These are phyloP conservation scores for Wasmannia auropunctata DNA, from an alignment of 1,140 invertebrate species.

Conservation along the genomic window DNA sequence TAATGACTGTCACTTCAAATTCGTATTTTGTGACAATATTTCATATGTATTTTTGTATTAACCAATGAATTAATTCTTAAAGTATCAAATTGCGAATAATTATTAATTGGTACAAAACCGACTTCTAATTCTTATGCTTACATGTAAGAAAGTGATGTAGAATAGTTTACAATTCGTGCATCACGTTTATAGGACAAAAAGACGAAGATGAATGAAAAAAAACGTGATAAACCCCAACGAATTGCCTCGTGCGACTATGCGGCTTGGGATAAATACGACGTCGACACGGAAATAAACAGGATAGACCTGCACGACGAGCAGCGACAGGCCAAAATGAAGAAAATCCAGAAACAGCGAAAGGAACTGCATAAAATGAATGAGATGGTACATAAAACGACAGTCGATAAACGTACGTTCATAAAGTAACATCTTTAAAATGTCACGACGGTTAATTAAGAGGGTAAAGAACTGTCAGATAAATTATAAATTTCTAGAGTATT, in stretches of 20 bases:
- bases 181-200: constrained; percentile 29
- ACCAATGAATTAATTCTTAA: not conserved
- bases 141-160: not conserved
- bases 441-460: not conserved
- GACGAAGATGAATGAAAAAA: not conserved
- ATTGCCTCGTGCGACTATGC: constrained; percentile 87
- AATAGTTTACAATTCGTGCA: not conserved
- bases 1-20: not conserved
- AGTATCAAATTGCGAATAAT: not conserved
- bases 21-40: not conserved
- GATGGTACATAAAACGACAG: constrained; percentile 70
- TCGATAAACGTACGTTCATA: constrained; percentile 73
- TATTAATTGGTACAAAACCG: not conserved
- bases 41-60: not conserved
- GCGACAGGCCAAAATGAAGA: constrained; percentile 80
- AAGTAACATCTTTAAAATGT: constrained; percentile 6
- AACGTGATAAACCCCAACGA: constrained; percentile 67
- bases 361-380: constrained; percentile 66
- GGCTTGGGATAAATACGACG: constrained; percentile 90
- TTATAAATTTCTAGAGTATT: not conserved
- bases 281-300: constrained; percentile 88
- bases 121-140: not conserved
- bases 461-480: not conserved
- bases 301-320: constrained; percentile 88
- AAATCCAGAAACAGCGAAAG: constrained; percentile 72